Conservation (phyloP, 2,113 vertebrate genomes). For the Rhinopomastus cyanomelas region DNA sequence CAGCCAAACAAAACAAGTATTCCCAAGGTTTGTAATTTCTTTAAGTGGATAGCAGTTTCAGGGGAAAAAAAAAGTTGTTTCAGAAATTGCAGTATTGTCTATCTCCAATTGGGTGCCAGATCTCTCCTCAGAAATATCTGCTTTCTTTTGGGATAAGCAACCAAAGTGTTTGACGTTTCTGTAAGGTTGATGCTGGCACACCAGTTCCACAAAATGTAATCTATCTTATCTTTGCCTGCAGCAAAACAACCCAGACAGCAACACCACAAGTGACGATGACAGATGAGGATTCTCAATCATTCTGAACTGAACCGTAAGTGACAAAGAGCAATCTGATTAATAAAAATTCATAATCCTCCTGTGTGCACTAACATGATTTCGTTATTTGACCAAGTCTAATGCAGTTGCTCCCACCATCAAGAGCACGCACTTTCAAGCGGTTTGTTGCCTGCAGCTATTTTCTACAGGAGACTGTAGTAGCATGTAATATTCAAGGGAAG, state of each 20-base stretch:
- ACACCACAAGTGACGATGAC: conserved; percentile 5
- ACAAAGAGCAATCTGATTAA: not conserved
- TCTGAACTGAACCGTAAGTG: not conserved
- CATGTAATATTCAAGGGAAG: conserved; percentile 37
- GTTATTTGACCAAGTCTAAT: not conserved
- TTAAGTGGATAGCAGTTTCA: not conserved
- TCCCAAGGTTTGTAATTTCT: not conserved
- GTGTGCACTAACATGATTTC: not conserved
- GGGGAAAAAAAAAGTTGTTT: no score
- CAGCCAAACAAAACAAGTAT: not conserved
- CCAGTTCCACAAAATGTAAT: not conserved
- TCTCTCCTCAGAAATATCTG: not conserved
- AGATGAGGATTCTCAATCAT: not conserved
- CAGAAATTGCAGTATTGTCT: no score
- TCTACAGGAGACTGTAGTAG: not conserved
- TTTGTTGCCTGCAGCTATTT: conserved; percentile 37
- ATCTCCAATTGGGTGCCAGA: not conserved
- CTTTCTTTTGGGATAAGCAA: not conserved
- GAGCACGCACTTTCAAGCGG: conserved; percentile 1
- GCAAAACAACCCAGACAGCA: not conserved
- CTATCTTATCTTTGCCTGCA: not conserved
- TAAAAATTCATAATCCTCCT: not conserved
- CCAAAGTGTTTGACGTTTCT: not conserved
- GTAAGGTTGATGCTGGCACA: not conserved
- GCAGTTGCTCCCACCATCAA: not conserved